Evolutionary conservation across 2,888 invertebrate genomes (phyloP).

Genomic region (Philopedon plagiatum): DNA sequence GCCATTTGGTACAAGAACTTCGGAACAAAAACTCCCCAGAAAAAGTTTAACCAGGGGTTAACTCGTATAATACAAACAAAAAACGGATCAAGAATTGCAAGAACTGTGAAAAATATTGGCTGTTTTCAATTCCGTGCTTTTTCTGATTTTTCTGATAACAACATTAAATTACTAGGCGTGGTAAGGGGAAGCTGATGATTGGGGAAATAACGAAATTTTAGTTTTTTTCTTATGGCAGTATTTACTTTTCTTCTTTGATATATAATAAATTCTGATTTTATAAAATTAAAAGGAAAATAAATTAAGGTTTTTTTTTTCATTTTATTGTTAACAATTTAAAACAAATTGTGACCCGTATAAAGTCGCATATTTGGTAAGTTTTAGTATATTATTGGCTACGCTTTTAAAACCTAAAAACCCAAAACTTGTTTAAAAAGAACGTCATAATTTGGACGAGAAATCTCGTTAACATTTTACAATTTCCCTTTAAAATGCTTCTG

Average conservation of each 20-base stretch:
- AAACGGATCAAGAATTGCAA: slow-evolving; percentile 31
- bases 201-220: slow-evolving; percentile 24
- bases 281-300: background rate
- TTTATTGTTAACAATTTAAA: no score
- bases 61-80: slow-evolving; percentile 29
- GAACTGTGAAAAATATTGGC: slow-evolving; percentile 38
- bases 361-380: no score
- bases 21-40: slow-evolving; percentile 18
- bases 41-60: slow-evolving; percentile 19
- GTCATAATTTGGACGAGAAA: no score
- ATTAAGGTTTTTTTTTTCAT: no score
- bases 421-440: no score
- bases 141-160: slow-evolving; percentile 39
- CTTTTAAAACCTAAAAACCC: no score
- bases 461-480: no score
- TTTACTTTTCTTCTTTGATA: background rate
- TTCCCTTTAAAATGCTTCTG: no score
- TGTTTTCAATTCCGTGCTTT: slow-evolving; percentile 37
- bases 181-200: slow-evolving; percentile 20
- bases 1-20: slow-evolving; percentile 16
- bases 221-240: slow-evolving; percentile 2
- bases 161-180: slow-evolving; percentile 39
- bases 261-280: background rate
- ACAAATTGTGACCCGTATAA: no score
- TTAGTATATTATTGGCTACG: no score